A percentile compares a stretch with the other conserved stretches of the same genome.
Conservation (phyloP, 2,797 vertebrate genomes). For the Phoxinus dragarum region DNA sequence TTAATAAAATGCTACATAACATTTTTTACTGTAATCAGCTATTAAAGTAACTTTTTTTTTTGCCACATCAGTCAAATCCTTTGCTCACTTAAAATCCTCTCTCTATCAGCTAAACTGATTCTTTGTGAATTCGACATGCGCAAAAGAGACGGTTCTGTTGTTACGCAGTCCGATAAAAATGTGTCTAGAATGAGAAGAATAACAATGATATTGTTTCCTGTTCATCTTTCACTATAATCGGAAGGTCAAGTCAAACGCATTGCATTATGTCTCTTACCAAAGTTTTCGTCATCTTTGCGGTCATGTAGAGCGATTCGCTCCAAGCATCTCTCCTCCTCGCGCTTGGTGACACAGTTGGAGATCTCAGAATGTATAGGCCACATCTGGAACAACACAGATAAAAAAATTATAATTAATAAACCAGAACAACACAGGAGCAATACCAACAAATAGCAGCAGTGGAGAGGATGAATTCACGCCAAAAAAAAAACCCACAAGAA, state of each 20-base stretch:
- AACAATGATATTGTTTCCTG: too few species aligned
- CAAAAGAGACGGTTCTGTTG: not conserved
- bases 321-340: constrained; percentile 89
- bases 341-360: constrained; percentile 85
- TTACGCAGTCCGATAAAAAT: too few species aligned
- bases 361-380: constrained; percentile 79
- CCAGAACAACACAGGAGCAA: not conserved
- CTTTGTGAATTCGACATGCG: not conserved
- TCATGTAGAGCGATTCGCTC: constrained; percentile 80
- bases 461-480: not conserved
- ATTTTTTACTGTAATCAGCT: not conserved
- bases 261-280: constrained; percentile 63
- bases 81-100: too few species aligned
- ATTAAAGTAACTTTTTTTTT: not conserved
- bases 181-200: too few species aligned
- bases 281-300: constrained; percentile 66
- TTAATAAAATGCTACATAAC: not conserved
- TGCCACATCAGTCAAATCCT: too few species aligned
- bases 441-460: not conserved
- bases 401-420: constrained; percentile 42
- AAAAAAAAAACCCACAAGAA: not conserved
- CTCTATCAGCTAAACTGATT: too few species aligned
- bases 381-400: constrained; percentile 71
- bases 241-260: too few species aligned
- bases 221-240: too few species aligned